Conservation (phyloP, 2,113 vertebrate species). For the Ictalurus furcatus region DNA sequence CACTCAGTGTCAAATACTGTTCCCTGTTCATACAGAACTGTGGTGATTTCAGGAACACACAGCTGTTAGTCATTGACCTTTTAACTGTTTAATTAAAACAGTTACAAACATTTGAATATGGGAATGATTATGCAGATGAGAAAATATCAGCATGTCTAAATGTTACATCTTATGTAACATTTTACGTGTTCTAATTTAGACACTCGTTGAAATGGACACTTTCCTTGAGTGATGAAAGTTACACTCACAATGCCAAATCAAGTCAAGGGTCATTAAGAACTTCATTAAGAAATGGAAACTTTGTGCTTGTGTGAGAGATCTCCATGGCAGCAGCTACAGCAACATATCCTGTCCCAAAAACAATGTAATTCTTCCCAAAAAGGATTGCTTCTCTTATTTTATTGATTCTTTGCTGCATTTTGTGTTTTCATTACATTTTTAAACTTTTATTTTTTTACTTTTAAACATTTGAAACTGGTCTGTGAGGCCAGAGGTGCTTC, state of each 20-base stretch:
- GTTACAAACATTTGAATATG: conserved; percentile 7
- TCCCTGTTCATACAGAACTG: neutral
- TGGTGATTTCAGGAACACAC: neutral
- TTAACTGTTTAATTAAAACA: conserved; percentile 5
- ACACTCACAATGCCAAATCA: neutral
- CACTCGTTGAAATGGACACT: neutral
- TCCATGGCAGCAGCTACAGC: neutral
- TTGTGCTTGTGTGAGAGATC: neutral
- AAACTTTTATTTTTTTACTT: no score
- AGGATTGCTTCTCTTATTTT: neutral
- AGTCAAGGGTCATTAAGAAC: conserved; percentile 15
- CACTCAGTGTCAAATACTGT: conserved; percentile 1
- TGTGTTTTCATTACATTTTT: neutral
- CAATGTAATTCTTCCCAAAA: neutral
- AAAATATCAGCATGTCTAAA: neutral
- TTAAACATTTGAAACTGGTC: neutral
- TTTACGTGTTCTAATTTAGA: neutral
- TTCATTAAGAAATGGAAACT: conserved; percentile 1
- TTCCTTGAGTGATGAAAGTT: neutral
- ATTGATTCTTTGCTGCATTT: neutral
- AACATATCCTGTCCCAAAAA: conserved; percentile 7
- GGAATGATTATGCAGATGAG: neutral
- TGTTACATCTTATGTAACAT: neutral
- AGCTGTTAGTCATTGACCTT: conserved; percentile 20
- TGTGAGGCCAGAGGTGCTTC: neutral